Evolutionary conservation across 2,888 invertebrate species (phyloP), one percentile per base, ranked within the genome.

Genomic region (Incurvaria masculella): DNA sequence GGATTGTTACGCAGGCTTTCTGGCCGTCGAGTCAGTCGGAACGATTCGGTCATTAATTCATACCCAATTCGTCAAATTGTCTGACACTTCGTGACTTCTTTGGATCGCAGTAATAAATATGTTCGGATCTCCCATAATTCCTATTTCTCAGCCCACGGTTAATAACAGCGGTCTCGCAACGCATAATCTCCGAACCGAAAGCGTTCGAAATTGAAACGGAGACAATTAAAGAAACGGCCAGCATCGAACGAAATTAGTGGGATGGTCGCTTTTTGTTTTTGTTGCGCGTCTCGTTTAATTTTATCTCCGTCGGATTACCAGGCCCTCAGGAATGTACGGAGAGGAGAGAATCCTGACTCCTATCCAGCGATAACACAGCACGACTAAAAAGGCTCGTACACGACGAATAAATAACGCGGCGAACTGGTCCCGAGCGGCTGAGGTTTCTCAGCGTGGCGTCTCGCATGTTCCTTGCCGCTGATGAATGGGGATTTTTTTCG

Each of bases 281-380:
- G 76, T 78, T 72, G 6, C 69, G 69, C 72, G 78, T 78, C 78
- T 78, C 75, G 73, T 72, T 75, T 75, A 76, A 78, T 75, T 76
- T 78, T 75, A 75, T 75, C 74, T 68, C 33, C 33, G 75, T 72
- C 71, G 69, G 75, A 75, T 76, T 75, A 75, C 76, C 68, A 70
- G 51, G 49, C 46, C 69, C 74, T 73, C 72, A 74, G 78, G 78
- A 78, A 78, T 78, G 75, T 73, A 72, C 8, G 33, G 33, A 33
- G 33, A 33, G 33, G 33, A 33, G 33, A 33, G 33, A 33, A 33
- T 33, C 33, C 33, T n/a, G 33, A 33, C 33, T 33, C 33, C 33
- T 33, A 33, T 33, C 11, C 33, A 8, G 33, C 33, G 33, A 33
- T 33, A 33, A 33, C 33, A 14, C 72, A 75, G 75, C 65, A 74